Percentiles rank a stretch among this genome's conserved stretches.
Evolutionary conservation across 2,888 invertebrate genomes (phyloP).

Genomic region (Spodoptera littoralis): DNA sequence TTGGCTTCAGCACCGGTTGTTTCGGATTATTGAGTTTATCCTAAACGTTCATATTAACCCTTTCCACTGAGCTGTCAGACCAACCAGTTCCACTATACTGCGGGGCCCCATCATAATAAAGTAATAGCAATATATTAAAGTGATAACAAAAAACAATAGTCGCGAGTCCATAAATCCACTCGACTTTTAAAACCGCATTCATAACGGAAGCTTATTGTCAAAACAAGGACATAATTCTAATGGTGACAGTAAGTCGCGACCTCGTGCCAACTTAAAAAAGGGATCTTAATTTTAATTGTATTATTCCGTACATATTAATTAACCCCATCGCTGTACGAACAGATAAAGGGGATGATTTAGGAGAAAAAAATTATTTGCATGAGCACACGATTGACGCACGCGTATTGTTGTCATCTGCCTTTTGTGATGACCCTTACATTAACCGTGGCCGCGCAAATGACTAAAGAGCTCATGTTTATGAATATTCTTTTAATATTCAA

Average conservation of each 20-base stretch:
- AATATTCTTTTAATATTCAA: slow-evolving; percentile 66
- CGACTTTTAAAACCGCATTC: slow-evolving; percentile 78
- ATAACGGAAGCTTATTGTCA: slow-evolving; percentile 80
- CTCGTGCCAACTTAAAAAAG: slow-evolving; percentile 84
- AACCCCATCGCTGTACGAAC: slow-evolving; percentile 84
- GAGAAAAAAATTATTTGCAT: slow-evolving; percentile 88
- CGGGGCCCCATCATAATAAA: slow-evolving; percentile 77
- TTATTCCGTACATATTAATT: slow-evolving; percentile 88
- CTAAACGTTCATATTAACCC: slow-evolving; percentile 87
- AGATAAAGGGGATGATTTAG: slow-evolving; percentile 87
- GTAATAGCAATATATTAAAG: slow-evolving; percentile 72
- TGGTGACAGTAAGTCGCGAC: slow-evolving; percentile 86
- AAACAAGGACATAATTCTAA: slow-evolving; percentile 84
- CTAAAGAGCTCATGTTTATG: slow-evolving; percentile 67
- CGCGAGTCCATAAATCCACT: slow-evolving; percentile 79
- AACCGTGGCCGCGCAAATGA: slow-evolving; percentile 71
- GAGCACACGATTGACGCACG: slow-evolving; percentile 88
- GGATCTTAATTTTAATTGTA: slow-evolving; percentile 85
- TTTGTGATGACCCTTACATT: slow-evolving; percentile 89
- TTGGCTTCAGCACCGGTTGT: slow-evolving; percentile 85
- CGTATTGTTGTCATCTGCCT: slow-evolving; percentile 87
- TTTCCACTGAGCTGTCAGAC: slow-evolving; percentile 86
- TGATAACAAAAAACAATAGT: slow-evolving; percentile 82
- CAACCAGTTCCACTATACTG: slow-evolving; percentile 79
- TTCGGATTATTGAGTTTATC: slow-evolving; percentile 86